Evolutionary conservation across 2,888 invertebrate species (phyloP), one percentile per base, ranked within the genome.

Genomic region (Timema cristinae): DNA sequence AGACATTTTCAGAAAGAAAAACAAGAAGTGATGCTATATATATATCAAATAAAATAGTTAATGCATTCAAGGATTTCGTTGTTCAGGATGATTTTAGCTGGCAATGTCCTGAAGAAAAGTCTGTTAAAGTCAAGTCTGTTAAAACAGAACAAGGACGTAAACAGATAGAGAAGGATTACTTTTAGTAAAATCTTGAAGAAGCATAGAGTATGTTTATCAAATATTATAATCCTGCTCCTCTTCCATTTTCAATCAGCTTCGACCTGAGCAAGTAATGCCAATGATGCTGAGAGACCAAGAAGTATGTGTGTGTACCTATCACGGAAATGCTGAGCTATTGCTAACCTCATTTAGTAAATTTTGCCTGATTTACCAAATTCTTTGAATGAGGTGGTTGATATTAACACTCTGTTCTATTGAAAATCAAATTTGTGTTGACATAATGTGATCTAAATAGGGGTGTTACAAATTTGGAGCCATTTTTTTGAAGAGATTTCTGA

Each of bases 101-200:
- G 61, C 61, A 61, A 47, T 61, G 61, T 61, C 61, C 61, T n/a
- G 61, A n/a, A n/a, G n/a, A n/a, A n/a, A n/a, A n/a, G n/a, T n/a
- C n/a, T n/a, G n/a, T 16, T n/a, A n/a, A n/a, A n/a, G n/a, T n/a
- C n/a, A n/a, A n/a, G n/a, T 61, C 61, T 11, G 15, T 61, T 47
- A 61, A 61, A 61, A 61, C 16, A 61, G 9, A 61, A 61, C 16
- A 61, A 7, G 61, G 61, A 61, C 15, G 9, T 61, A 11, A 61
- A 61, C 61, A 6, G 11, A 61, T 16, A 61, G 32, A 15, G 11
- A 61, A 61, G 61, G 61, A 47, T 61, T 61, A 47, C 47, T 6
- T 16, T n/a, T n/a, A n/a, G n/a, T n/a, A n/a, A 61, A 61, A 61
- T 61, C 61, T 61, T 6, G 7, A 61, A 6, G 61, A 61, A 61